Conservation (phyloP, 1,140 invertebrate species). For the Pararge aegeria region DNA sequence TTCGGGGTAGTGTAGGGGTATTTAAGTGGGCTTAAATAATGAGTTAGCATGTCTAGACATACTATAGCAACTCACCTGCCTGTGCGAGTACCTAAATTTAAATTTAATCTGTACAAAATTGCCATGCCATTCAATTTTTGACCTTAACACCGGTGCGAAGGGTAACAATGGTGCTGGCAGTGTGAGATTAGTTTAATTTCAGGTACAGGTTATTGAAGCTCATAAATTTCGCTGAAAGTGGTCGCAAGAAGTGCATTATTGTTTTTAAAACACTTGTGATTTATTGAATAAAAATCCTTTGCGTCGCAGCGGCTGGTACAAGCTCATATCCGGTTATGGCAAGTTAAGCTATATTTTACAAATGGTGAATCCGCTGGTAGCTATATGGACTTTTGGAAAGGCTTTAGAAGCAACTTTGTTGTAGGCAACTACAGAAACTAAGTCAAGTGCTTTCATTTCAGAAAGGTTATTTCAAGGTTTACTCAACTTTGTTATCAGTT, state of each 20-base stretch:
- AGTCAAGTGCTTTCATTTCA: too few species aligned
- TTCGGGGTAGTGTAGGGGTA: constrained; percentile 14
- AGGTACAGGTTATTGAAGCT: not conserved
- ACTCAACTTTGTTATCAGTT: too few species aligned
- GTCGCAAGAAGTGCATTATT: not conserved
- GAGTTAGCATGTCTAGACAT: constrained; percentile 45
- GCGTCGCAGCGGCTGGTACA: not conserved
- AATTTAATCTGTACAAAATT: constrained; percentile 36
- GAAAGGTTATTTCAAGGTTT: too few species aligned
- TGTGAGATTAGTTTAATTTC: not conserved
- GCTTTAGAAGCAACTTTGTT: too few species aligned
- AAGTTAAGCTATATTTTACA: too few species aligned
- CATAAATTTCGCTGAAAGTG: not conserved
- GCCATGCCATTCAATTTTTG: not conserved
- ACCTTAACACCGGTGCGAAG: not conserved
- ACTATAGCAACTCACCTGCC: constrained; percentile 24
- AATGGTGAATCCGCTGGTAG: too few species aligned
- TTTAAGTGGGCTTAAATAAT: constrained; percentile 45
- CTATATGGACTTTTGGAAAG: too few species aligned
- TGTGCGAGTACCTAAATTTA: constrained; percentile 24
- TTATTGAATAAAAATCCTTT: not conserved
- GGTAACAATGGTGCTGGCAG: not conserved
- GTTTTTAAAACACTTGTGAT: not conserved
- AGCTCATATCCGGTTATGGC: too few species aligned
- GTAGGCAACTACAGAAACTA: too few species aligned